These are phyloP conservation scores for Caenorhabditis remanei DNA, from an alignment of 1,140 invertebrate species.

Conservation along the genomic window DNA sequence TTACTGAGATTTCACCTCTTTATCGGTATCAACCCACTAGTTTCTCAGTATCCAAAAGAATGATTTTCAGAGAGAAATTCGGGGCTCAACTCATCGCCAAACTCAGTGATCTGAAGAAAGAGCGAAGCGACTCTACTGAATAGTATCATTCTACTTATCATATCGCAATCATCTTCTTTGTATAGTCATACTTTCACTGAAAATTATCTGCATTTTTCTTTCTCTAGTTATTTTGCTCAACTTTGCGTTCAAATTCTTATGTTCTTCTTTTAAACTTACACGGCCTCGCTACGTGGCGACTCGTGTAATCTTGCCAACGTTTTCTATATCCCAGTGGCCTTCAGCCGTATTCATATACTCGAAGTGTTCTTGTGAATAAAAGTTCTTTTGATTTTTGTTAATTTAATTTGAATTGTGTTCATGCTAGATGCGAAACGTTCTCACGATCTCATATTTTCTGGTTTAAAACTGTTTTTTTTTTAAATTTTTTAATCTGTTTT, in stretches of 20 bases:
- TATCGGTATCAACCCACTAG: not conserved
- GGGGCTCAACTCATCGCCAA: slow-evolving; percentile 4
- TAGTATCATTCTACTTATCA: not conserved
- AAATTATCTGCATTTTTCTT: not conserved
- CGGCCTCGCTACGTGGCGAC: not conserved
- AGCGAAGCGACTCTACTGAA: not conserved
- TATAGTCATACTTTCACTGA: not conserved
- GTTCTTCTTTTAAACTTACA: not conserved
- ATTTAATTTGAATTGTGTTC: not conserved
- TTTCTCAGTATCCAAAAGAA: not conserved
- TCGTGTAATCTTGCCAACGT: slow-evolving; percentile 41
- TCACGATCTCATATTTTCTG: not conserved
- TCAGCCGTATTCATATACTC: not conserved
- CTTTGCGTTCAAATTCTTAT: not conserved
- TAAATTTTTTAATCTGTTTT: not conserved
- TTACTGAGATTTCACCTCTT: slow-evolving; percentile 55
- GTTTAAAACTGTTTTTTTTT: not conserved
- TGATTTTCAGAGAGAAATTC: slow-evolving; percentile 28
- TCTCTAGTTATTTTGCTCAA: slow-evolving; percentile 1
- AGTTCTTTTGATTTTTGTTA: not conserved
- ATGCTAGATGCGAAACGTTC: not conserved
- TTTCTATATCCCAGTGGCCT: not conserved
- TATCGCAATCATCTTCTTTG: not conserved
- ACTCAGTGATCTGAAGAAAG: slow-evolving; percentile 22
- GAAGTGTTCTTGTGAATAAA: not conserved